Percentiles rank a stretch among this genome's conserved stretches.
phyloP scores from a whole-genome alignment of 2,888 invertebrate species.

The Melolontha melolontha region DNA sequence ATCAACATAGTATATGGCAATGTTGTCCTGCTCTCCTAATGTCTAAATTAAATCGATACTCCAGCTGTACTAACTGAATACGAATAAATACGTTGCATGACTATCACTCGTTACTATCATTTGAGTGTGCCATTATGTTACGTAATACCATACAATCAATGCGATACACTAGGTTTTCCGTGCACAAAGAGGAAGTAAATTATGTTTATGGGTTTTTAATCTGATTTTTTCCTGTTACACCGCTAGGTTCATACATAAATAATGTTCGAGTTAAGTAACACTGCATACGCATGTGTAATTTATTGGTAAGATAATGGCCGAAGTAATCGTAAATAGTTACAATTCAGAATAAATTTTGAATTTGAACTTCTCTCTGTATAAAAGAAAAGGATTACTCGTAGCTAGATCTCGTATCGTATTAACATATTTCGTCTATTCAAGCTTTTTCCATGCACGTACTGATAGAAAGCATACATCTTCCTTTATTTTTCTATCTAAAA shows the following conservation, averaged over 20 bases:
- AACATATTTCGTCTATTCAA: no score
- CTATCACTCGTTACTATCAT: slow-evolving; percentile 27
- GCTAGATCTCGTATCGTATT: no score
- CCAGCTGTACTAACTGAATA: background rate
- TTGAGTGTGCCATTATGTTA: slow-evolving; percentile 32
- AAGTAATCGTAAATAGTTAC: no score
- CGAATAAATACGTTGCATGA: slow-evolving; percentile 11
- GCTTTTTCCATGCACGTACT: no score
- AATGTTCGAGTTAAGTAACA: no score
- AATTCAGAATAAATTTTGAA: no score
- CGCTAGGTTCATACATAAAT: no score
- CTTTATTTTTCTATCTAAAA: slow-evolving; percentile 30
- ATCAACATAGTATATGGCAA: no score
- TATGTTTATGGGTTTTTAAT: slow-evolving; percentile 35
- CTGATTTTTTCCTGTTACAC: slow-evolving; percentile 3
- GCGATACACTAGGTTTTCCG: slow-evolving; percentile 4
- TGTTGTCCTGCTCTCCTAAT: background rate
- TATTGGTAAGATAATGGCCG: no score
- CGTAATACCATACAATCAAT: slow-evolving; percentile 24
- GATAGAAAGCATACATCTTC: slow-evolving; percentile 11
- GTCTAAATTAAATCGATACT: slow-evolving; percentile 19
- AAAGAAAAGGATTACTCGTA: no score
- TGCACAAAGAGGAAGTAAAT: slow-evolving; percentile 19
- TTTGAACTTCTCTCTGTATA: no score
- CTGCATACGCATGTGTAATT: no score